Evolutionary conservation across 2,888 invertebrate species (phyloP), one percentile per base, ranked within the genome.

Genomic region (Brachyopa scutellaris): DNA sequence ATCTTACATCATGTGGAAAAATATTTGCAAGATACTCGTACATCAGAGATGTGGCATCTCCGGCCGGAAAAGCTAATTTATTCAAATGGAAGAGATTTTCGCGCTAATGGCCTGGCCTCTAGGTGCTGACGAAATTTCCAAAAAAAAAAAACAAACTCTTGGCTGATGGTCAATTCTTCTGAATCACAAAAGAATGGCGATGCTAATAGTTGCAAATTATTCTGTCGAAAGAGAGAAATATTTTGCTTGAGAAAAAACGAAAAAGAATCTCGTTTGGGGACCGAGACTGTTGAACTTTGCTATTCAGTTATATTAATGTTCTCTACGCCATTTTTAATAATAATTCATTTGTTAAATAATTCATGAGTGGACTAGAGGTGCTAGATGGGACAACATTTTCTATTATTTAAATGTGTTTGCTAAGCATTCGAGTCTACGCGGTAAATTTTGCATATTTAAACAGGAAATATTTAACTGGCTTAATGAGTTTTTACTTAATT

Each of bases 41-140:
- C 23, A 62, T 62, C 21, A 38, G 23, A 29, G 21, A 31, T 23
- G 23, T 26, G 11, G 47, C 36, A 51, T 49, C 49, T 45, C 42
- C 38, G 59, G 64, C 51, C 64, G 78, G 78, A 78, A 72, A 72
- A 78, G 42, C 64, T 66, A 66, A 78, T 66, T 66, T 72, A 72
- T 64, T 78, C 64, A 70, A 78, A 69, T 64, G 42, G 53, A 23
- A 23, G 40, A 15, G 64, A 42, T 66, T 59, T 72, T 72, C 72
- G 57, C 29, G 21, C 72, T 66, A 78, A 66, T 66, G 51, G 53
- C 6, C 3, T 2, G 8, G 19, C 11, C n/a, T 6, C 31, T 9
- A 61, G 40, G 15, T 38, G 0, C 64, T 72, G 72, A 53, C 57
- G 66, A 66, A 66, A 78, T 66, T 40, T 36, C 7, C 5, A 38